A percentile compares a stretch with the other conserved stretches of the same genome.
These are phyloP conservation scores for Pristionchus maxplancki DNA, from an alignment of 2,888 invertebrate genomes.

Conservation along the genomic window DNA sequence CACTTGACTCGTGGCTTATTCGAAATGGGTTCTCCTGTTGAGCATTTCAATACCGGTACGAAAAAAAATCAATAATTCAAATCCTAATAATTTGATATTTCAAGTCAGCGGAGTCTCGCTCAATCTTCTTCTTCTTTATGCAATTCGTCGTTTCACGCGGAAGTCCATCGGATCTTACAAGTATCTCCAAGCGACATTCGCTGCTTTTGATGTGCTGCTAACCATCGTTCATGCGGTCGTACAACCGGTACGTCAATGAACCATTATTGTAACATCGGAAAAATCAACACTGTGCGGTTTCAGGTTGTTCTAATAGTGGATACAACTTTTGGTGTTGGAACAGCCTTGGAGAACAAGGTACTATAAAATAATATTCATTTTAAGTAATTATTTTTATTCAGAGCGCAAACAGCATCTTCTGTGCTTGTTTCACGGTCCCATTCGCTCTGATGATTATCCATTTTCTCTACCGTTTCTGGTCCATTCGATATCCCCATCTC, in stretches of 20 bases:
- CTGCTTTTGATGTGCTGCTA: neutral
- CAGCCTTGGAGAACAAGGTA: neutral
- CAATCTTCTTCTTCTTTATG: conserved; percentile 1
- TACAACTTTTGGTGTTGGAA: neutral
- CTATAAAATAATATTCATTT: neutral
- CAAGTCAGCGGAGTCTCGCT: neutral
- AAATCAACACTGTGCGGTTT: neutral
- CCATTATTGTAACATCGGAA: too few relatives aligned
- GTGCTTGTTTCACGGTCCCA: neutral
- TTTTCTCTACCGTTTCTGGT: conserved; percentile 15
- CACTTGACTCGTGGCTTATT: neutral
- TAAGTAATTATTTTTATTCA: neutral
- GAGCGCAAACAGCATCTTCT: neutral
- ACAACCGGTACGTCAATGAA: neutral
- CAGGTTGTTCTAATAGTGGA: neutral
- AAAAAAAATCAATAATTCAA: neutral
- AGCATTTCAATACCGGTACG: neutral
- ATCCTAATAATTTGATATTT: neutral
- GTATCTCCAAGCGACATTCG: neutral
- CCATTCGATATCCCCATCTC: conserved; percentile 9
- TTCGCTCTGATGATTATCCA: conserved; percentile 21
- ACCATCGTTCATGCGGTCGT: neutral
- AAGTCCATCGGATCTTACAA: neutral
- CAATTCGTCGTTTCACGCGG: neutral
- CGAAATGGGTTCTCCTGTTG: neutral